Base-by-base conservation (phyloP, 1,140 invertebrate species). In the Drosophila mojavensis region DNA sequence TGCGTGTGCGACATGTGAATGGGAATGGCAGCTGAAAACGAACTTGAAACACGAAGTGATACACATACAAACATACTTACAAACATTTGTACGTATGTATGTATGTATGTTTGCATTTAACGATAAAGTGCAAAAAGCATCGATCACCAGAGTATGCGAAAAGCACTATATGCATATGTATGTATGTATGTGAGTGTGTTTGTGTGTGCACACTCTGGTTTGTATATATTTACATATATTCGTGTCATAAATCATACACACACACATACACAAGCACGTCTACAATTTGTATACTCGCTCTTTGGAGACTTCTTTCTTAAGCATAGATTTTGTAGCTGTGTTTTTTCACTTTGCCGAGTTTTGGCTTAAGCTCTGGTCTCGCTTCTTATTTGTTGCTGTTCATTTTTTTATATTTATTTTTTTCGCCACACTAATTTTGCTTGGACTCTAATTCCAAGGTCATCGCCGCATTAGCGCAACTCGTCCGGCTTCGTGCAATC, bases 391-490 rank as follows among this genome's bases (percentile, higher is more conserved):
- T 39, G 11, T 83, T 33, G 69, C 62, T 66, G 59, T 54, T 24
- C 20, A 36, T 45, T 64, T 61, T 63, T 53, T 6, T 30, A 5
- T 30, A 5, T 30, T 4, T 30, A 53, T 24, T 56, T 20, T 47
- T 60, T 72, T 55, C 56, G 20, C 50, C 59, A 50, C 70, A 66
- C 66, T 59, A 70, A 82, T 65, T 75, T 76, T 56, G 80, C 24
- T 81, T 81, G 63, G 69, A 84, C 77, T 85, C 71, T 69, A 71
- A 74, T 72, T 81, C 48, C 81, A 85, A 85, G 81, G 81, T 86
- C 69, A 45, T 50, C 59, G 55, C 56, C 81, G 78, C 81, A 84
- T 84, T 80, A 80, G 73, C 50, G 60, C 67, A 41, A 56, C 66
- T 50, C 67, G 48, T 62, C 47, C 61, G 47, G 15, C 54, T 56